Evolutionary conservation across 2,113 vertebrate genomes (phyloP).

Genomic region (Bagarius yarrelli): DNA sequence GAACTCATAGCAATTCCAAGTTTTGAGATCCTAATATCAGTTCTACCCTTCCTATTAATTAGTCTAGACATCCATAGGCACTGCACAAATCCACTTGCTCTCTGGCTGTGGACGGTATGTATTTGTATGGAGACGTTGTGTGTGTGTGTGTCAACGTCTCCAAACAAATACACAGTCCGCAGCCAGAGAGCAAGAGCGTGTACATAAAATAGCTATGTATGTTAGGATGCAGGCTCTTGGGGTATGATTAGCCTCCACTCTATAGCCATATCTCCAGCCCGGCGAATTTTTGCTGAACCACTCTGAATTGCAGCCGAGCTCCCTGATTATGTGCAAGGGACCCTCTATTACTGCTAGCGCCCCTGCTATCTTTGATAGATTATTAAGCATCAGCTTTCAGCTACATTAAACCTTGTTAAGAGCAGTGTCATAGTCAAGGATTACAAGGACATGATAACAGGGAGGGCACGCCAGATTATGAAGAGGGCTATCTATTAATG

Average conservation of each 20-base stretch:
- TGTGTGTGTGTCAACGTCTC: neutral
- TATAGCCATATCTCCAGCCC: slow-evolving; percentile 35
- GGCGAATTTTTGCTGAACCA: slow-evolving; percentile 48
- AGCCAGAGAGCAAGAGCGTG: slow-evolving; percentile 9
- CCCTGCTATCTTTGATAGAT: slow-evolving; percentile 59
- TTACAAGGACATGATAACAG: slow-evolving; percentile 62
- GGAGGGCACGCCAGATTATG: slow-evolving; percentile 45
- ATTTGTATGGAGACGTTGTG: too few relatives aligned
- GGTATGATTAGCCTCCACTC: slow-evolving; percentile 41
- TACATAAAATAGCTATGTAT: slow-evolving; percentile 39
- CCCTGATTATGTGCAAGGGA: slow-evolving; percentile 54
- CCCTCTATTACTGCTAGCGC: slow-evolving; percentile 53
- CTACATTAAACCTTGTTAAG: slow-evolving; percentile 63
- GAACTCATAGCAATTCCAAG: too few relatives aligned
- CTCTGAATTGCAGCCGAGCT: slow-evolving; percentile 52
- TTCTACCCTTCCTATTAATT: neutral
- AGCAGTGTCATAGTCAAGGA: slow-evolving; percentile 56
- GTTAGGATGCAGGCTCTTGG: slow-evolving; percentile 39
- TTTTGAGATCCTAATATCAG: too few relatives aligned
- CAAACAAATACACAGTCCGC: slow-evolving; percentile 1
- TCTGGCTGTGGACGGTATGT: too few relatives aligned
- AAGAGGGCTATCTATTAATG: slow-evolving; percentile 56
- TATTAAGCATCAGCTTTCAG: slow-evolving; percentile 61
- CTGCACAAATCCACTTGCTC: neutral
- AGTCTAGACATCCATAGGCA: neutral